Evolutionary conservation across 2,113 vertebrate species (phyloP), one percentile per base, ranked within the genome.

Genomic region (Scalopus aquaticus): DNA sequence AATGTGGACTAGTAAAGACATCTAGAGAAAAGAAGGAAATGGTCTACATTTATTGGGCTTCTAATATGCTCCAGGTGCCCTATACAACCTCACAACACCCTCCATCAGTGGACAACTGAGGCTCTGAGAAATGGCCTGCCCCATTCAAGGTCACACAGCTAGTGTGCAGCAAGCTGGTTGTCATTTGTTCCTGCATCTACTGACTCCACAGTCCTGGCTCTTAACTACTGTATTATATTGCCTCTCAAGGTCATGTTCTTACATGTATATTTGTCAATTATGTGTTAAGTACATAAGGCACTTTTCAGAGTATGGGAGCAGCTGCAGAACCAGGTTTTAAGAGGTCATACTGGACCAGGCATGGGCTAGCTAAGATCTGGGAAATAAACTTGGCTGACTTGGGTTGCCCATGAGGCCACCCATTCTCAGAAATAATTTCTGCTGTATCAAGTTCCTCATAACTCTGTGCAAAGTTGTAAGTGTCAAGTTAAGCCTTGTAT

Each of bases 401-500:
- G 28, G 35, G 12, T 44, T 56, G 22, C 35, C 42, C 10, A 0
- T 22, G n/a, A 46, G 13, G 35, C 37, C 42, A 67, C 8, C 30
- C 46, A 8, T 15, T 16, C 32, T n/a, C 42, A 26, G 46, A 26
- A 26, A 12, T 32, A 42, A 65, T 54, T 74, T 87, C 85, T 73
- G 11, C 12, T 84, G 3, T 35, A 24, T 77, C 12, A 35, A n/a
- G 26, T 65, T 86, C 73, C 49, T 82, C 12, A 6, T 64, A 74
- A 35, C 60, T 44, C 51, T 19, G 2, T 58, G 35, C 65, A 64
- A 81, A 74, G 64, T 28, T 70, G 11, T 90, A 13, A 54, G 85
- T 70, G 82, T 94, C 94, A 90, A 84, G 26, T 28, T 89, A 94
- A 26, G 60, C 94, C 86, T 58, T 39, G 1, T 72, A 20, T 11